These are phyloP conservation scores for Ricordea florida DNA, from an alignment of 92 coral and sea anemone species.

Conservation along the genomic window DNA sequence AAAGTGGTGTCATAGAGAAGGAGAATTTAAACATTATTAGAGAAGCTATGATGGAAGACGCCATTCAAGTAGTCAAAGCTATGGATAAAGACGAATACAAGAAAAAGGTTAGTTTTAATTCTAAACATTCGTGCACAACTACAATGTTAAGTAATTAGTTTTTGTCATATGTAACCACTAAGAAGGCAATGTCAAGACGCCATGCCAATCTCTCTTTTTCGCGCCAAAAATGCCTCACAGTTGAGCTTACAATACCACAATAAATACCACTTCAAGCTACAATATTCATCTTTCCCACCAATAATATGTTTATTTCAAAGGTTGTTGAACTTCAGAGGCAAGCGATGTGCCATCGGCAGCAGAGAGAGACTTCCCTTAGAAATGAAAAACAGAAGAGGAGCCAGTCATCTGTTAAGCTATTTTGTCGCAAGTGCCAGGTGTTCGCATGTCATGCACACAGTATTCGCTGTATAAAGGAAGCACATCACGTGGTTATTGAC, in stretches of 20 bases:
- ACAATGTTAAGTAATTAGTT: background rate
- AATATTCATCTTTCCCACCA: too few relatives aligned
- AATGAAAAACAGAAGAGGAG: slow-evolving; percentile 1
- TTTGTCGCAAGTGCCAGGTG: slow-evolving; percentile 60
- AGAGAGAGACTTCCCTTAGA: background rate
- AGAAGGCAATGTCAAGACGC: too few relatives aligned
- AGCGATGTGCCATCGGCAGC: background rate
- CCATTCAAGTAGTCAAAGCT: slow-evolving; percentile 53
- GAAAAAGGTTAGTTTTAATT: slow-evolving; percentile 25
- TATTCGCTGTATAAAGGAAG: slow-evolving; percentile 53
- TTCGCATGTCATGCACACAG: slow-evolving; percentile 45
- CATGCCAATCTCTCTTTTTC: too few relatives aligned
- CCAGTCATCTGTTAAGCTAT: slow-evolving; percentile 33
- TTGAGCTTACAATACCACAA: too few relatives aligned
- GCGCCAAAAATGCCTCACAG: too few relatives aligned
- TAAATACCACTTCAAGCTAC: too few relatives aligned
- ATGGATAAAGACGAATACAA: slow-evolving; percentile 37
- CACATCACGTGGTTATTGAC: slow-evolving; percentile 61
- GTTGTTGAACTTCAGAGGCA: slow-evolving; percentile 33
- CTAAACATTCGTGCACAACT: background rate
- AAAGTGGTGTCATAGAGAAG: slow-evolving; percentile 70
- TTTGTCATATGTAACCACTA: too few relatives aligned
- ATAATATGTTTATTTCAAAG: slow-evolving; percentile 1
- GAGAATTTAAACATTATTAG: slow-evolving; percentile 67
- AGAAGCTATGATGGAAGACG: slow-evolving; percentile 76